phyloP scores from a whole-genome alignment of 2,113 vertebrate species.

The Seriola dumerili region DNA sequence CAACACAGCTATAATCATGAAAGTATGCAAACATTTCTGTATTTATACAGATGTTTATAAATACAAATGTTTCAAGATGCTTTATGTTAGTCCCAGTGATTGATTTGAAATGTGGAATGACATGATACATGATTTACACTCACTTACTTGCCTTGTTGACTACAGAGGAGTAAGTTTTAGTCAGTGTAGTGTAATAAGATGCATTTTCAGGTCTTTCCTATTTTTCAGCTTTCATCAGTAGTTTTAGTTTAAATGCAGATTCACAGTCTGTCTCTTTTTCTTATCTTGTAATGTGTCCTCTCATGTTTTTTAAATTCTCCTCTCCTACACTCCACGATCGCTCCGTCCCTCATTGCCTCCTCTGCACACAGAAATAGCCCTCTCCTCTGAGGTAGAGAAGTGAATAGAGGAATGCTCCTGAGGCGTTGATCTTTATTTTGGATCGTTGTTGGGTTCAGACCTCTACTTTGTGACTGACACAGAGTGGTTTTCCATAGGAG shows the following conservation, averaged over 20 bases:
- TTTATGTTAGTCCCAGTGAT: neutral
- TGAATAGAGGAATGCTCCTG: constrained; percentile 49
- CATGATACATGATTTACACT: neutral
- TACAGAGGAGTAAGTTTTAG: neutral
- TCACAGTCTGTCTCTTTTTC: constrained; percentile 37
- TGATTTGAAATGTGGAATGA: neutral
- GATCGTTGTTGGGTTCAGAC: constrained; percentile 44
- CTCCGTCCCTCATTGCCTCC: constrained; percentile 49
- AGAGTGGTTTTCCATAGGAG: constrained; percentile 48
- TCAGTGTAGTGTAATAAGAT: neutral
- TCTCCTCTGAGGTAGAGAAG: constrained; percentile 54
- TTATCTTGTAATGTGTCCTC: constrained; percentile 23
- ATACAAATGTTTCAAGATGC: neutral
- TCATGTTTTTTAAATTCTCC: constrained; percentile 34
- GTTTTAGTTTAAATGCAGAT: constrained; percentile 18
- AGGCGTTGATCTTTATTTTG: constrained; percentile 59
- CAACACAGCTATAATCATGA: neutral
- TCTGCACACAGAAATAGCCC: constrained; percentile 66
- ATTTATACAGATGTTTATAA: neutral
- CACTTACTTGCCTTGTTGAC: neutral
- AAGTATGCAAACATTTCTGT: constrained; percentile 5
- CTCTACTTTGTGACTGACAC: constrained; percentile 47
- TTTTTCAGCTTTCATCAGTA: neutral
- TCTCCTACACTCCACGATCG: constrained; percentile 35
- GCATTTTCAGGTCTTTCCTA: neutral